Percentiles rank a stretch among this genome's conserved stretches.
Evolutionary conservation across 2,797 vertebrate species (phyloP).

Genomic region (Craterocephalus amniculus): DNA sequence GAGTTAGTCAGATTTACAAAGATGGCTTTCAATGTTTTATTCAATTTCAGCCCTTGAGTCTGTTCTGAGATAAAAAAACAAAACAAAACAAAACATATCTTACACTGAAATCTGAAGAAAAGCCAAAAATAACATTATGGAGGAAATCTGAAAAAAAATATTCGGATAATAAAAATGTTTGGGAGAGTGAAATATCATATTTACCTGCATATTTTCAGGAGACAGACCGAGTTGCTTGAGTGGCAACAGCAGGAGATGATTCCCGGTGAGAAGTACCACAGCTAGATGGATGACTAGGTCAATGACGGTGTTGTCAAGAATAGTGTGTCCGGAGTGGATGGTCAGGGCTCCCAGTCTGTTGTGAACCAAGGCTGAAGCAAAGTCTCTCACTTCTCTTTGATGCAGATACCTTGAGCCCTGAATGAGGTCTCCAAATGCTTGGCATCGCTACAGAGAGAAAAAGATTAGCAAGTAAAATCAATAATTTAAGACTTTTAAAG

Average conservation of each 20-base stretch:
- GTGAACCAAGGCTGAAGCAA: conserved; percentile 80
- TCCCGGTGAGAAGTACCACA: conserved; percentile 75
- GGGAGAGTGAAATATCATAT: neutral
- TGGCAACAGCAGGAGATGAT: conserved; percentile 74
- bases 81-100: no score
- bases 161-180: neutral
- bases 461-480: neutral
- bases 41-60: neutral
- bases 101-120: neutral
- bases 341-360: conserved; percentile 71
- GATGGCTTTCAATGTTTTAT: neutral
- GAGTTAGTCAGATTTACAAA: neutral
- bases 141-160: neutral
- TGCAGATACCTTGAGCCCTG: conserved; percentile 66
- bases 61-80: neutral
- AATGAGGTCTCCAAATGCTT: conserved; percentile 71
- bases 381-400: conserved; percentile 42
- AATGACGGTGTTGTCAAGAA: conserved; percentile 1
- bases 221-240: conserved; percentile 82
- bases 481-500: neutral
- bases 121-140: neutral
- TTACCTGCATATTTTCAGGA: conserved; percentile 85
- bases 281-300: conserved; percentile 83
- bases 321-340: neutral
- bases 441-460: conserved; percentile 71